Percentiles rank a stretch among this genome's conserved stretches.
Conservation (phyloP, 2,113 vertebrate species). For the Austrofundulus limnaeus region DNA sequence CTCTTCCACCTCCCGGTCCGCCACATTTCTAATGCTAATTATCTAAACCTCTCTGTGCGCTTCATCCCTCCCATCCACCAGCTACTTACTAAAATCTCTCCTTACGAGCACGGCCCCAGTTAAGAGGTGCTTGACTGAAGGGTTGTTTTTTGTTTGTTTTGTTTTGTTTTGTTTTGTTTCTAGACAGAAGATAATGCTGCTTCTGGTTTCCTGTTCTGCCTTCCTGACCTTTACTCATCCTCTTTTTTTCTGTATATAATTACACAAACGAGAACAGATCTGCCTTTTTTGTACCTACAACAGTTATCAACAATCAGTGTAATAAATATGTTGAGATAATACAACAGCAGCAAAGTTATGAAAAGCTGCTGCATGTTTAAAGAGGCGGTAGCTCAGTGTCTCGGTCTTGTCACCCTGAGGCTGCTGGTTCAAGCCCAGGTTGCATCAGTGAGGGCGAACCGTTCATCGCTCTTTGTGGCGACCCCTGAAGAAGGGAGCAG, state of each 20-base stretch:
- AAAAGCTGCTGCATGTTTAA: too few species aligned
- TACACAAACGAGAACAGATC: slow-evolving; percentile 39
- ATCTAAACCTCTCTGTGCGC: slow-evolving; percentile 67
- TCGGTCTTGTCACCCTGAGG: too few species aligned
- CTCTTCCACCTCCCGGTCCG: slow-evolving; percentile 69
- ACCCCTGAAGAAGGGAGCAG: too few species aligned
- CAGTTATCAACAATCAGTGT: slow-evolving; percentile 11
- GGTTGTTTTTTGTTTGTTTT: too few species aligned
- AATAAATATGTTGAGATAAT: slow-evolving; percentile 14
- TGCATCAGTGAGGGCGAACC: too few species aligned
- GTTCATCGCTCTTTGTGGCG: too few species aligned
- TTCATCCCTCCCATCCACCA: slow-evolving; percentile 68
- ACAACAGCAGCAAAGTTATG: too few species aligned
- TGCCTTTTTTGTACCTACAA: slow-evolving; percentile 41
- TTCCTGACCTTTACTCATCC: slow-evolving; percentile 24
- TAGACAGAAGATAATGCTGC: slow-evolving; percentile 38
- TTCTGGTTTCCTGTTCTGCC: slow-evolving; percentile 35
- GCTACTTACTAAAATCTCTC: slow-evolving; percentile 76
- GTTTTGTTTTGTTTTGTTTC: too few species aligned
- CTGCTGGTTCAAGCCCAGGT: too few species aligned
- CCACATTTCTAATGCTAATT: slow-evolving; percentile 77
- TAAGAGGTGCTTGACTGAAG: slow-evolving; percentile 72
- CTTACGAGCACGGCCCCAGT: slow-evolving; percentile 55
- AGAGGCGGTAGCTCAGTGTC: too few species aligned
- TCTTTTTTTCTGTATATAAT: slow-evolving; percentile 30